Evolutionary conservation across 1,140 invertebrate genomes (phyloP).

Genomic region (Colletes gigas): DNA sequence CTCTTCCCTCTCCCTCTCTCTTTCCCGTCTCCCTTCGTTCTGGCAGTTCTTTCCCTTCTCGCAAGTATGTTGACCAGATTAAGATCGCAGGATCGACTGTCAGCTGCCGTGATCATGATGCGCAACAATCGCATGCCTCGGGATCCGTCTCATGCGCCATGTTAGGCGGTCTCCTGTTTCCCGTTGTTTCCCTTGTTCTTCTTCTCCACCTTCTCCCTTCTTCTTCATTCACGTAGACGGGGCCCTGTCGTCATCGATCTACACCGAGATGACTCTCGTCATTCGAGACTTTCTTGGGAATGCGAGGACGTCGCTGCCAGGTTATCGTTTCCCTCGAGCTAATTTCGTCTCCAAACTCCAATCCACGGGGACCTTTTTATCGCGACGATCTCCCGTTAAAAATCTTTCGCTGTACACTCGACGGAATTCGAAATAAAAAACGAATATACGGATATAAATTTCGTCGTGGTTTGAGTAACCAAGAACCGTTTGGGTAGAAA

Average conservation of each 20-base stretch:
- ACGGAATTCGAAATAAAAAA: no score
- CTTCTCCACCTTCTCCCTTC: background rate
- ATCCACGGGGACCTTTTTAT: no score
- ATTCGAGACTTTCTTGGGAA: background rate
- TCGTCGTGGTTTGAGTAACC: no score
- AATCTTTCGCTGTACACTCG: no score
- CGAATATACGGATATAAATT: no score
- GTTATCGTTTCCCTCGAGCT: background rate
- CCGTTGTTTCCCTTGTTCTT: background rate
- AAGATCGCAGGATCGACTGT: constrained; percentile 73
- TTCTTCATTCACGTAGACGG: background rate
- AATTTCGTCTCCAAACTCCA: no score
- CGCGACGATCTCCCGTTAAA: no score
- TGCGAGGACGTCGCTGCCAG: background rate
- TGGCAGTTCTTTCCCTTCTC: constrained; percentile 54
- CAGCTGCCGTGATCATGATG: constrained; percentile 57
- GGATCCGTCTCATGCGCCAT: constrained; percentile 32
- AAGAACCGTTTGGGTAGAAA: no score
- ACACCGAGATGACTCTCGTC: constrained; percentile 11
- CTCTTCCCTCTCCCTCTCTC: constrained; percentile 46
- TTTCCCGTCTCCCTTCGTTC: constrained; percentile 1
- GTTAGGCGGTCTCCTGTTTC: constrained; percentile 27
- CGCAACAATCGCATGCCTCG: constrained; percentile 41
- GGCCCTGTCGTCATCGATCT: constrained; percentile 13
- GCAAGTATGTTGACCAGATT: constrained; percentile 64